Evolutionary conservation across 30 jellyfish, hydroid and myxozoan species (phyloP), one percentile per base, ranked within the genome.

Genomic region (Rhopilema esculentum): DNA sequence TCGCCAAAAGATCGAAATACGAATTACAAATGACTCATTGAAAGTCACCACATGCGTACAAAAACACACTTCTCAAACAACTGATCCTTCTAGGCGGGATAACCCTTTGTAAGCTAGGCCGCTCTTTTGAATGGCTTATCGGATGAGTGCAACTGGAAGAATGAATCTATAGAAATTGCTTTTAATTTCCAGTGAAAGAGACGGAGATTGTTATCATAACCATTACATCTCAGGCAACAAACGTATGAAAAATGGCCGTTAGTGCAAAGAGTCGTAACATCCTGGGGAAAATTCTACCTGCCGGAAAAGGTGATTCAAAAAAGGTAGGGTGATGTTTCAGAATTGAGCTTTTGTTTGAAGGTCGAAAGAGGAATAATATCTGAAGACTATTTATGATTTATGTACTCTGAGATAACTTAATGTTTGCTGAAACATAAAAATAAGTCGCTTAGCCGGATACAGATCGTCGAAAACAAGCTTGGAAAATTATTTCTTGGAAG

Each of bases 131-230:
- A 77, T 51, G 52, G 88, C 64, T 77, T 62, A 77, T 77, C 88
- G 88, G 88, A 77, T 77, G 88, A 77, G 76, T 77, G 88, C 88
- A 62, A 27, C 76, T 22, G 16, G 79, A 64, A 77, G 66, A 77
- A 77, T 21, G 77, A 68, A 49, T 68, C 74, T 77, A 24, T 77
- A 0, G 88, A 77, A 77, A 53, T 27, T 24, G 28, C 88, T 52
- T 77, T 77, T 77, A 77, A 77, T 77, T 77, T 77, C 25, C 1
- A 15, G 30, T 30, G 25, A 66, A 62, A 64, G 67, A 61, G 88
- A 66, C 76, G 9, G 57, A 12, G 57, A 40, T 40, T 40, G 57
- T 40, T 29, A 66, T 29, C 28, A 66, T 77, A 52, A 77, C 66
- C 76, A 73, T 51, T 27, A 17, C 76, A 66, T 66, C 48, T 22